Evolutionary conservation across 2,888 invertebrate species (phyloP).

Genomic region (Sinotaia quadrata): DNA sequence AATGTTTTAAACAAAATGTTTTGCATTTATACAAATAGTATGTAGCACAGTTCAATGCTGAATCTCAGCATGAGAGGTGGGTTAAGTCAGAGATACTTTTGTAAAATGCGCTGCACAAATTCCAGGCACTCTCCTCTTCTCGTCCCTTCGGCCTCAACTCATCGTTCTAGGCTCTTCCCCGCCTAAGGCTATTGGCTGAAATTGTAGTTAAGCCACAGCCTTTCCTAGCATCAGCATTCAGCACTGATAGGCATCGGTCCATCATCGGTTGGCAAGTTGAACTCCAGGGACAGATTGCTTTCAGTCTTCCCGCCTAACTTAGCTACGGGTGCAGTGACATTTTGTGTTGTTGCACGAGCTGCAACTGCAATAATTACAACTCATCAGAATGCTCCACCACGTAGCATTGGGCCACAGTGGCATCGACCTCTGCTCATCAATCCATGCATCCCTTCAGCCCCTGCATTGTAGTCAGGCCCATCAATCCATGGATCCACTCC

Average conservation of each 20-base stretch:
- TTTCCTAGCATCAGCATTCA: background rate
- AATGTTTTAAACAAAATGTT: too few relatives aligned
- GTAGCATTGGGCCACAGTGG: background rate
- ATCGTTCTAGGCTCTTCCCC: constrained; percentile 6
- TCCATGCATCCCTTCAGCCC: constrained; percentile 2
- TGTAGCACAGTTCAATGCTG: too few relatives aligned
- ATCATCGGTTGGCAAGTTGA: background rate
- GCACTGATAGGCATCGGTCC: background rate
- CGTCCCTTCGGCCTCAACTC: constrained; percentile 12
- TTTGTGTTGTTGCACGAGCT: background rate
- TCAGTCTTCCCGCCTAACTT: background rate
- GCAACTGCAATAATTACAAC: too few relatives aligned
- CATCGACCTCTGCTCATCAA: background rate
- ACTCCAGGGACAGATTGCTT: background rate
- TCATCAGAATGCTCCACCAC: too few relatives aligned
- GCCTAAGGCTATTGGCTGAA: background rate
- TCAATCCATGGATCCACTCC: background rate
- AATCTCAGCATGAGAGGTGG: too few relatives aligned
- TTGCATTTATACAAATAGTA: too few relatives aligned
- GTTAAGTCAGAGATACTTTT: too few relatives aligned
- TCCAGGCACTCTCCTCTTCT: constrained; percentile 4
- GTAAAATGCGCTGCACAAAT: constrained; percentile 7
- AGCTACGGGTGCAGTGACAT: background rate
- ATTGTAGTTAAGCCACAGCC: constrained; percentile 1
- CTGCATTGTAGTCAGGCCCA: background rate